Conservation (phyloP, 2,113 vertebrate genomes). For the Bos javanicus region DNA sequence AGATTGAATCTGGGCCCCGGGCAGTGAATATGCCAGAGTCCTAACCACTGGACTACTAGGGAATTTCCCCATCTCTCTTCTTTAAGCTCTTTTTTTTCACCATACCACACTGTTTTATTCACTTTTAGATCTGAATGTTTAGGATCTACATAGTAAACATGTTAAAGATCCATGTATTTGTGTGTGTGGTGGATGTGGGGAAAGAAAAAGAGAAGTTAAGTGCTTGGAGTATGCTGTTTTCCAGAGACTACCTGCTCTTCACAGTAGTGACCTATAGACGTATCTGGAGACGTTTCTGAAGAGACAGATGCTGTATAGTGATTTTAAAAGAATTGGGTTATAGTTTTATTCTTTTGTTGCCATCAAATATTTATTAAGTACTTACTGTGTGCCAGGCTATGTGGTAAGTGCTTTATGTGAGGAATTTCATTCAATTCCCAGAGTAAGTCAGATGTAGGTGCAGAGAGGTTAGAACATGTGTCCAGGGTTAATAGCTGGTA, state of each 20-base stretch:
- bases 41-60: not conserved
- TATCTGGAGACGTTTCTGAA: not conserved
- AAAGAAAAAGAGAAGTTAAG: not conserved
- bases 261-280: not conserved
- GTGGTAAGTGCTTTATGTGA: not conserved
- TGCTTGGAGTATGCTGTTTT: not conserved
- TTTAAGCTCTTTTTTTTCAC: not conserved
- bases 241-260: not conserved
- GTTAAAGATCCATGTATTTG: not conserved
- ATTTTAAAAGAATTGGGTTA: slow-evolving; percentile 12
- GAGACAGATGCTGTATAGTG: not conserved
- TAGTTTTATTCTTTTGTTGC: not conserved
- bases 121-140: not conserved
- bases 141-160: not conserved
- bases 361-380: not conserved
- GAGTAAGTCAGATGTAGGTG: not conserved
- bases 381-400: not conserved
- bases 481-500: not conserved
- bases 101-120: not conserved
- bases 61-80: not conserved
- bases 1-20: not conserved
- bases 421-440: slow-evolving; percentile 8
- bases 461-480: not conserved
- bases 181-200: not conserved
- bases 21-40: not conserved